phyloP scores from a whole-genome alignment of 1,140 invertebrate genomes.

The Zaprionus nigranus region DNA sequence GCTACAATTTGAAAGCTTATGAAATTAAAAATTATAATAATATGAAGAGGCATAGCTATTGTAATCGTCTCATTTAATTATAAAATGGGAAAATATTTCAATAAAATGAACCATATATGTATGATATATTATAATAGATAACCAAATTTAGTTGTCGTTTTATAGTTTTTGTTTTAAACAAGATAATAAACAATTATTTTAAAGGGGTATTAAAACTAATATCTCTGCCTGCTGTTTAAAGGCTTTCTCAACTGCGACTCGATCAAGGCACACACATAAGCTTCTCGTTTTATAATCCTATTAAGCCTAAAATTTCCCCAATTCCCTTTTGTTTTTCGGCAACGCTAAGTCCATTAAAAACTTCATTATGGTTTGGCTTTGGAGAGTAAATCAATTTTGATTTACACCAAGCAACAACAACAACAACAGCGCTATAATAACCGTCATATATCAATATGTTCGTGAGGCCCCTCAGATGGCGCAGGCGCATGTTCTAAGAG shows the following conservation, averaged over 20 bases:
- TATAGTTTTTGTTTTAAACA: background rate
- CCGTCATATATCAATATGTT: slow-evolving; percentile 46
- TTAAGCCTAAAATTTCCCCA: background rate
- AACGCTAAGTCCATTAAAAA: slow-evolving; percentile 71
- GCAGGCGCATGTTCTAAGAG: slow-evolving; percentile 47
- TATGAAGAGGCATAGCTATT: background rate
- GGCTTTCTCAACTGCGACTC: too few relatives aligned
- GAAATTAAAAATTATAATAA: background rate
- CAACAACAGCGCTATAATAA: slow-evolving; percentile 23
- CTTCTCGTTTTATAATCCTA: background rate
- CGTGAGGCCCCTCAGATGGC: slow-evolving; percentile 35
- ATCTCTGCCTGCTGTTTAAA: background rate
- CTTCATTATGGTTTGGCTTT: slow-evolving; percentile 54
- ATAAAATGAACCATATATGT: too few relatives aligned
- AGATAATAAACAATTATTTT: background rate
- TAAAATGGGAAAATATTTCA: too few relatives aligned
- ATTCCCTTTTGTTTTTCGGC: slow-evolving; percentile 13
- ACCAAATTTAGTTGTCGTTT: background rate
- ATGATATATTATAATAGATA: too few relatives aligned
- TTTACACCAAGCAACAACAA: slow-evolving; percentile 60
- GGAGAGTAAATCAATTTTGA: slow-evolving; percentile 75
- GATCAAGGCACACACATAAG: background rate
- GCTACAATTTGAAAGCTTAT: background rate
- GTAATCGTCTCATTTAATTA: too few relatives aligned
- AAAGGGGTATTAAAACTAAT: background rate